A percentile compares a stretch with the other conserved stretches of the same genome.
These are phyloP conservation scores for Pedicia rivosa DNA, from an alignment of 2,888 invertebrate species.

Conservation along the genomic window DNA sequence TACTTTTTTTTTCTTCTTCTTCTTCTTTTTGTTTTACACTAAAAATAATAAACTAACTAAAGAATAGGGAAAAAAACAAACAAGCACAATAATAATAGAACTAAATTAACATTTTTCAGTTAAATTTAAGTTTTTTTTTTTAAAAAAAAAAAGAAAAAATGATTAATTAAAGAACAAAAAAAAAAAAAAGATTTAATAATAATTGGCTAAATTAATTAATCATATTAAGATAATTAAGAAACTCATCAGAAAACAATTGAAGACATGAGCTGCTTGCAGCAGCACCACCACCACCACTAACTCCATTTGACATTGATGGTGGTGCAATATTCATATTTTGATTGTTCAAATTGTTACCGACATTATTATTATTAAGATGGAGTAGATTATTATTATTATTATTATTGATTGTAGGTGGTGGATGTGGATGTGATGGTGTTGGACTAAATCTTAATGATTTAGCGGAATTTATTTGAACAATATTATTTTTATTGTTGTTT, in stretches of 20 bases:
- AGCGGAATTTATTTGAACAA: conserved; percentile 6
- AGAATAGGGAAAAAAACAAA: conserved; percentile 4
- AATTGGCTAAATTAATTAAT: conserved; percentile 32
- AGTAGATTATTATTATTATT: conserved; percentile 1
- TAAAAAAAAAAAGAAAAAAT: conserved; percentile 6
- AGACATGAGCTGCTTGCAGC: conserved; percentile 37
- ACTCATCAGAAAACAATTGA: conserved; percentile 45
- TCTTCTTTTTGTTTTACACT: conserved; percentile 1
- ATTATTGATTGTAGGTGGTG: conserved; percentile 5
- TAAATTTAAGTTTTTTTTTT: conserved; percentile 7
- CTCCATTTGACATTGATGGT: conserved; percentile 25
- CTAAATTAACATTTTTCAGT: conserved; percentile 12
- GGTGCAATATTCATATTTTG: conserved; percentile 13
- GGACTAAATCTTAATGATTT: conserved; percentile 8
- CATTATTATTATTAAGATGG: background rate
- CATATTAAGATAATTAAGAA: conserved; percentile 44
- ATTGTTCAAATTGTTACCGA: conserved; percentile 1
- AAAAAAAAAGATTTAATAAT: conserved; percentile 17
- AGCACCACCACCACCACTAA: no score
- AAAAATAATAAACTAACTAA: conserved; percentile 12
- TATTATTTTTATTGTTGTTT: conserved; percentile 9
- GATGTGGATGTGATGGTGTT: conserved; percentile 6
- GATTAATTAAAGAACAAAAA: conserved; percentile 17
- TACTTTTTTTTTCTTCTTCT: background rate
- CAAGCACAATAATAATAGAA: conserved; percentile 4